phyloP scores from a whole-genome alignment of 1,140 invertebrate genomes.

The Cherax quadricarinatus region DNA sequence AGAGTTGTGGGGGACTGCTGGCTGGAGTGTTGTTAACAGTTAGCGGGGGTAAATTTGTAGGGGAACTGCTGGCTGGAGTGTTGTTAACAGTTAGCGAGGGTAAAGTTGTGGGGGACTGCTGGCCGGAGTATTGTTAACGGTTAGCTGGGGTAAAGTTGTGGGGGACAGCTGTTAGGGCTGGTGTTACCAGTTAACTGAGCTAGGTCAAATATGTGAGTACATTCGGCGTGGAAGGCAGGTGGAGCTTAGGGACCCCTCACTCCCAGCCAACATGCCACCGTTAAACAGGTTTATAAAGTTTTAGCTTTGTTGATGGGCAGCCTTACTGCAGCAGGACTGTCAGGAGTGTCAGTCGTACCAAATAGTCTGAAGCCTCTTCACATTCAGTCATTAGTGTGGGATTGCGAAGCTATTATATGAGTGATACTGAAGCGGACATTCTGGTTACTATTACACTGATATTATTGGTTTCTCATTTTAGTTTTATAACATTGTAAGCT shows the following conservation, averaged over 20 bases:
- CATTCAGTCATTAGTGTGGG: neutral
- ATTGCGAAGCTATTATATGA: neutral
- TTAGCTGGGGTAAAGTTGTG: neutral
- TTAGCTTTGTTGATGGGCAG: neutral
- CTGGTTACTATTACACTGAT: neutral
- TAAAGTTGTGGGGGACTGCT: slow-evolving; percentile 15
- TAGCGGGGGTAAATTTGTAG: neutral
- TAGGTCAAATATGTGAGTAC: neutral
- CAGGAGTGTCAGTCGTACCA: neutral
- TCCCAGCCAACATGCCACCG: neutral
- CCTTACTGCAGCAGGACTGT: neutral
- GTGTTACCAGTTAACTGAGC: too few relatives aligned
- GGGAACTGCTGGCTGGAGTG: too few relatives aligned
- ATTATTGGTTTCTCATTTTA: neutral
- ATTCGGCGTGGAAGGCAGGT: too few relatives aligned
- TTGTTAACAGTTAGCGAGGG: neutral
- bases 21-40: neutral
- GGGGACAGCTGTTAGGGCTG: neutral
- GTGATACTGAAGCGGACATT: neutral
- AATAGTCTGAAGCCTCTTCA: neutral
- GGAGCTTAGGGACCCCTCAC: neutral
- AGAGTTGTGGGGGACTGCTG: slow-evolving; percentile 31
- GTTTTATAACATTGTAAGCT: neutral
- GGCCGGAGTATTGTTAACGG: neutral
- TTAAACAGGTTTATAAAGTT: neutral